Evolutionary conservation across 2,888 invertebrate genomes (phyloP).

Genomic region (Schizaphis graminum): DNA sequence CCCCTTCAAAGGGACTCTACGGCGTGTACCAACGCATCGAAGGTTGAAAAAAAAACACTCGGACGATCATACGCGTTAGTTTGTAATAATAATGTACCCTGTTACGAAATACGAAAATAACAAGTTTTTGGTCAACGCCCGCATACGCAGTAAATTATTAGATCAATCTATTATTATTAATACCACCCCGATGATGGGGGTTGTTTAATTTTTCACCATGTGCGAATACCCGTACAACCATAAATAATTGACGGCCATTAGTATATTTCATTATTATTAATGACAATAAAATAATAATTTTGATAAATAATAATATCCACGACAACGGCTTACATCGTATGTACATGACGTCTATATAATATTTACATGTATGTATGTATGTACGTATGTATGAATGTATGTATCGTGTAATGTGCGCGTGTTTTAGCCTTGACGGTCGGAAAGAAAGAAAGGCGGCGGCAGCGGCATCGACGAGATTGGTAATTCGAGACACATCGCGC

Average conservation of each 20-base stretch:
- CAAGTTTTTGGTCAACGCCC: conserved; percentile 45
- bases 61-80: neutral
- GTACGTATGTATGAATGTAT: neutral
- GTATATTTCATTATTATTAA: neutral
- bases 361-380: neutral
- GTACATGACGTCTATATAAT: neutral
- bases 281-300: neutral
- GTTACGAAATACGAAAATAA: conserved; percentile 37
- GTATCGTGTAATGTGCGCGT: neutral
- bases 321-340: neutral
- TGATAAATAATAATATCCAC: neutral
- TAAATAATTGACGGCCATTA: neutral
- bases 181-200: conserved; percentile 38
- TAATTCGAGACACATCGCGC: conserved; percentile 64
- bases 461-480: conserved; percentile 43
- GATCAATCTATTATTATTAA: conserved; percentile 27
- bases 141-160: conserved; percentile 21
- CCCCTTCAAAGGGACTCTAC: conserved; percentile 58
- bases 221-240: conserved; percentile 7
- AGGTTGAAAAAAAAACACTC: conserved; percentile 2
- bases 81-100: conserved; percentile 27
- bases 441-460: conserved; percentile 37
- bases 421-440: conserved; percentile 46
- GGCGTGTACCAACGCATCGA: conserved; percentile 46
- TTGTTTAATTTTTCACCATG: conserved; percentile 44